Evolutionary conservation across 2,797 vertebrate species (phyloP).

Genomic region (Lagocephalus sceleratus): DNA sequence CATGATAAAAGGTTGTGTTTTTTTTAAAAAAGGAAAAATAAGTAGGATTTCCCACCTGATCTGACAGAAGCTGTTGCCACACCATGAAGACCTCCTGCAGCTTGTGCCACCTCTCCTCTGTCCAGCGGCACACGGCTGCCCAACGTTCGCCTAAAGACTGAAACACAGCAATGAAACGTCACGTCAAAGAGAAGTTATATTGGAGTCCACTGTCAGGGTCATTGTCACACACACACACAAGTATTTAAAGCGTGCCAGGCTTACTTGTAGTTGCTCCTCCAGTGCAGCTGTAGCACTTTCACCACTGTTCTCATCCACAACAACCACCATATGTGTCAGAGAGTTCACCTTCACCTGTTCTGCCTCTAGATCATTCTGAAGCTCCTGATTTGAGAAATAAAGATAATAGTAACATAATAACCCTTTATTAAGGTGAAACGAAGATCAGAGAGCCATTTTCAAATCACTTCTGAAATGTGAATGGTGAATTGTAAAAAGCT

Average conservation of each 20-base stretch:
- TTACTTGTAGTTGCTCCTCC: conserved; percentile 93
- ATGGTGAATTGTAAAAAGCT: background rate
- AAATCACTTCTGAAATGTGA: background rate
- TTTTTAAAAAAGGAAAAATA: background rate
- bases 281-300: conserved; percentile 88
- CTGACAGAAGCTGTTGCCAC: conserved; percentile 91
- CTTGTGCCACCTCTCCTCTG: conserved; percentile 88
- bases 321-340: conserved; percentile 97
- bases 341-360: conserved; percentile 98
- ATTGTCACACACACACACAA: background rate
- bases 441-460: too few species aligned
- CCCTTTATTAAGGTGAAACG: background rate
- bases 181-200: background rate
- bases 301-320: conserved; percentile 93
- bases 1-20: background rate
- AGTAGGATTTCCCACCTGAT: conserved; percentile 80
- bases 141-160: conserved; percentile 93
- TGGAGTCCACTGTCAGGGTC: background rate
- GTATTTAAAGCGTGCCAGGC: conserved; percentile 2
- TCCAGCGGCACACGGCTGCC: conserved; percentile 97
- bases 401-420: conserved; percentile 28
- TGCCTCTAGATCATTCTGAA: conserved; percentile 91
- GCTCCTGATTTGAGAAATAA: conserved; percentile 69
- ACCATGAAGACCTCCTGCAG: conserved; percentile 85
- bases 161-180: conserved; percentile 8